Conservation (phyloP, 2,797 vertebrate species). For the Arnoldichthys spilopterus region DNA sequence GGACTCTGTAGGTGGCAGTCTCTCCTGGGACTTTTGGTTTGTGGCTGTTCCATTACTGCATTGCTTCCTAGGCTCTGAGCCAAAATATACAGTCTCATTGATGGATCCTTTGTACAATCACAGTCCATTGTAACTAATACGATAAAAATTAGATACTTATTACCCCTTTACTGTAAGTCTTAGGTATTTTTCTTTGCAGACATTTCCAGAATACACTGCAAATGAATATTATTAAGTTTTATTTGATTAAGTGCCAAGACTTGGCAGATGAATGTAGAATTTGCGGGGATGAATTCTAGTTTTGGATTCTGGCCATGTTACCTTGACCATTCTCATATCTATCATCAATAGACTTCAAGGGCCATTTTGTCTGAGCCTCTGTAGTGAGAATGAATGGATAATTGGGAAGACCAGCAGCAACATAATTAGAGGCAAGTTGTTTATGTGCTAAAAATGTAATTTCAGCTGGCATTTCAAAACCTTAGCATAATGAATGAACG, state of each 20-base stretch:
- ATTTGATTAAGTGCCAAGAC: background rate
- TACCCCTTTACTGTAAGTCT: background rate
- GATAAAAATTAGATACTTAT: slow-evolving; percentile 11
- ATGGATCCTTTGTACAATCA: slow-evolving; percentile 10
- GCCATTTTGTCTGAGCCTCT: background rate
- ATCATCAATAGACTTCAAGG: slow-evolving; percentile 4
- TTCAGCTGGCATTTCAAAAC: background rate
- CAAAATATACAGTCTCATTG: background rate
- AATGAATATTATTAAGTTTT: background rate
- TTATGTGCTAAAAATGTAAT: background rate
- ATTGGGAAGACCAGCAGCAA: background rate
- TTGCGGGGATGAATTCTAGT: background rate
- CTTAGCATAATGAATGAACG: slow-evolving; percentile 9
- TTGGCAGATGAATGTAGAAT: slow-evolving; percentile 10
- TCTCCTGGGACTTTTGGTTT: background rate
- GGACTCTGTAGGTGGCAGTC: background rate
- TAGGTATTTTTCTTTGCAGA: slow-evolving; percentile 9
- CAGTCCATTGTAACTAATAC: slow-evolving; percentile 16
- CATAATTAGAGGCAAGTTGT: background rate
- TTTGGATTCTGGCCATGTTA: slow-evolving; percentile 8
- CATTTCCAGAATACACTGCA: background rate
- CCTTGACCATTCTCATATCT: slow-evolving; percentile 26
- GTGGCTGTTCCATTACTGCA: background rate
- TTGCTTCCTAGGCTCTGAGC: background rate
- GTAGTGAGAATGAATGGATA: background rate